Base-by-base conservation (phyloP, 1,140 invertebrate species). In the Drosophila arawakana region DNA sequence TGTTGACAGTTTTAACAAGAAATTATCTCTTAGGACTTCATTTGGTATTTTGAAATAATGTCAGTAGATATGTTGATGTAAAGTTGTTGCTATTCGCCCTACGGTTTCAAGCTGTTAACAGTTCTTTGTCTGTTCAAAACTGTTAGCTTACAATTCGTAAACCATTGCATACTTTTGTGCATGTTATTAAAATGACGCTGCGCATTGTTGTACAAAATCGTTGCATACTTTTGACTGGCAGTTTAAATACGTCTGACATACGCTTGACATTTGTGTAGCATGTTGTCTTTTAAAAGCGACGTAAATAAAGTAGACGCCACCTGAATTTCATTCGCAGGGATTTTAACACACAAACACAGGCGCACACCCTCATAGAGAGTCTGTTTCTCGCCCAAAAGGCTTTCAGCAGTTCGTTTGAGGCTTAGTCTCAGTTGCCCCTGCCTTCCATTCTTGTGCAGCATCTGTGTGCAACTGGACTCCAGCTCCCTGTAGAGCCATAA, bases 401-500 rank as follows among this genome's bases (percentile, higher is more conserved):
- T 76, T 76, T 76, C 62, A 63, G 39, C 73, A 61, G 68, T 63
- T 72, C 73, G 57, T 72, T 71, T 54, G 54, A 54, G 68, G 65
- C 60, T 75, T 75, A 71, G 68, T 37, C 73, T 58, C 67, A 18
- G 39, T 57, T 52, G 39, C 35, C 58, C 13, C 8, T 57, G 11
- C 54, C 44, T 11, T 9, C 13, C n/a, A 62, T 70, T 62, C 43
- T 44, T 13, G 21, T 39, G 41, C 52, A 75, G 57, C 71, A 75
- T 71, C 66, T 65, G 73, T 67, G 41, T 57, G 58, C 57, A 41
- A 54, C 44, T 54, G 37, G 15, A 58, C 52, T 50, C 35, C 44
- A 7, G 44, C 54, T 89, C 80, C 80, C 83, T 30, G 55, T 13
- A 65, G 83, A 78, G 80, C 63, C 80, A 84, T 88, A 88, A 88